phyloP scores from a whole-genome alignment of 2,113 vertebrate genomes.

The Catharus bicknelli region DNA sequence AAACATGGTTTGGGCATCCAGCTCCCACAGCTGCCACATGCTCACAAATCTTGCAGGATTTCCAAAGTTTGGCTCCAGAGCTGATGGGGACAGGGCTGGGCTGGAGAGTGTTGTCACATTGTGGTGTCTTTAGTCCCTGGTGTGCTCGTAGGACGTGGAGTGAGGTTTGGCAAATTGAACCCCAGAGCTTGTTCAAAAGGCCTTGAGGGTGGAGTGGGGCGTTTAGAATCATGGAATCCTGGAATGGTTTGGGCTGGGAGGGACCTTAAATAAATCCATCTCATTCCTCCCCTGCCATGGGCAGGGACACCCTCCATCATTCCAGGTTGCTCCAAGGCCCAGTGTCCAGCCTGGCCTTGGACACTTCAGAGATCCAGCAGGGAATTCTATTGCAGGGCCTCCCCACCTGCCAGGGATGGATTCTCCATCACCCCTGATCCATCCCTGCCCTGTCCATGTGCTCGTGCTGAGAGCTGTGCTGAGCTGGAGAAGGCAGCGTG shows the following conservation, averaged over 20 bases:
- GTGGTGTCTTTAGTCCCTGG: background rate
- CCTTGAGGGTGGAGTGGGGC: background rate
- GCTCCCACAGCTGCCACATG: background rate
- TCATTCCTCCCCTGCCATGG: background rate
- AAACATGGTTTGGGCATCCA: background rate
- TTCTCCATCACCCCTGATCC: background rate
- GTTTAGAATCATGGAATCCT: background rate
- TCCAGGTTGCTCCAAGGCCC: fast-evolving
- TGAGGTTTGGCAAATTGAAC: background rate
- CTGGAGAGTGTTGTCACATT: background rate
- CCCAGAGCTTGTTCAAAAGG: background rate
- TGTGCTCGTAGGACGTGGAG: background rate
- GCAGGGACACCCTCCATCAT: background rate
- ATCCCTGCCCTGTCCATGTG: background rate
- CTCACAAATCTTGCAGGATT: background rate
- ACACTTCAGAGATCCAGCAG: background rate
- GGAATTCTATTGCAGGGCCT: background rate
- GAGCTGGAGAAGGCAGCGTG: background rate
- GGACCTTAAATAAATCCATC: background rate
- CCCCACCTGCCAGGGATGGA: fast-evolving
- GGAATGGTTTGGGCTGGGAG: background rate
- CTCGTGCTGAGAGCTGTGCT: background rate
- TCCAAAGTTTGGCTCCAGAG: background rate
- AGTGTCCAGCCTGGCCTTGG: background rate
- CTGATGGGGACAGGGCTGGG: background rate